Evolutionary conservation across 2,113 vertebrate genomes (phyloP), one percentile per base, ranked within the genome.

Genomic region (Sciurus niger): DNA sequence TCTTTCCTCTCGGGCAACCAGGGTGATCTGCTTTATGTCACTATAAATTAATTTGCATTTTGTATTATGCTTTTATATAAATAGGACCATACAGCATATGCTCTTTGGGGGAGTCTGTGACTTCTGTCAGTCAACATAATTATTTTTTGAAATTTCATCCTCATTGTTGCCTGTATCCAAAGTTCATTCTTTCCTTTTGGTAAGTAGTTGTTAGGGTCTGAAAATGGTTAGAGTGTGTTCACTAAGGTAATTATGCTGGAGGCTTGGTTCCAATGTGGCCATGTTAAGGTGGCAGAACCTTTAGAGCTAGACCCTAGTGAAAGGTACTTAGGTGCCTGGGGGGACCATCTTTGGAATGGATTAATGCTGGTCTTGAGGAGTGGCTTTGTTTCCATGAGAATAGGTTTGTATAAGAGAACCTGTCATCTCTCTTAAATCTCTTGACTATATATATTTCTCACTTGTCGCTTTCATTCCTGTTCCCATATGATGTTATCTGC

Each of bases 111-210:
- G 14, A 32, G 32, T 28, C 46, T 55, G 40, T 40, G 53, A 34
- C 34, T 78, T 74, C 65, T 95, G 82, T 90, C 37, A 82, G 9
- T n/a, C 6, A 83, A 20, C 60, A 43, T 86, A 73, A 65, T 83
- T 93, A 46, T 92, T 88, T 92, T 96, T 92, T 96, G 89, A 90
- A 51, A 73, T n/a, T 55, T 51, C 40, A 72, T 74, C 55, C 17
- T 13, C 73, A 67, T 32, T 89, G 0, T 88, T 70, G 7, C 10
- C 13, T 60, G 2, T 76, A 37, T 60, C 65, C 89, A 12, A 72
- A 51, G 40, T 67, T 37, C 25, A 68, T 73, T 82, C 18, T 73
- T 96, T 78, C 80, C 37, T 43, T 0, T 63, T 63, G 18, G 34
- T 91, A 48, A 90, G 73, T 73, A 74, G 25, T 68, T 82, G 60